Base-by-base conservation (phyloP, 2,113 vertebrate species). In the Centropus unirufus region DNA sequence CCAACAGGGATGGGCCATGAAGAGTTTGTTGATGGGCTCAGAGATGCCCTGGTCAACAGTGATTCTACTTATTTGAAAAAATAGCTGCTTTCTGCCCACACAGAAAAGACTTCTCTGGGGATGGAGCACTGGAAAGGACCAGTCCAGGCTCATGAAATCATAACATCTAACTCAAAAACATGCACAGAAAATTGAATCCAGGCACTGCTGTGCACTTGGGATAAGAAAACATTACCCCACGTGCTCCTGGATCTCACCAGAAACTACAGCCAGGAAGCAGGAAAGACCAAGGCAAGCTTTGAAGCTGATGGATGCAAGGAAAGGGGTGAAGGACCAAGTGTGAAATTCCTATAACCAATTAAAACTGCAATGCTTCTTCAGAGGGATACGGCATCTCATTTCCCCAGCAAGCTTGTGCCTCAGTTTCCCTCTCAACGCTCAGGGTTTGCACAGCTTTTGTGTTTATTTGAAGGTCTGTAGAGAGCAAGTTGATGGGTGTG, bases 301-400 rank as follows among this genome's bases (percentile, higher is more conserved):
- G 78, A 82, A 78, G 39, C 8, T 79, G 62, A 49, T 39, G 21
- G 30, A 52, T 39, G 46, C 34, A 24, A 67, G 39, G 39, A 63
- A 75, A 72, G 22, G 5, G 5, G 3, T 68, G 62, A 79, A 90
- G 34, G 34, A 39, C 4, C 1, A 51, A 63, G 32, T 0, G 0
- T 34, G 67, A 51, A 68, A 58, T 57, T 69, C 27, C 66, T 70
- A 11, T 24, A 77, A 4, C 4, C 13, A 67, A 13, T 27, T 66
- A n/a, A 34, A 81, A 39, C 27, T 69, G 17, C 40, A 61, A 22
- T 36, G 14, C 51, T 79, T 39, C 46, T 76, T 27, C 58, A 51
- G 63, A 58, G 34, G n/a, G 36, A 54, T 17, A 44, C 1, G 17
- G 4, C 14, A 59, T 26, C 30, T 62, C 16, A n/a, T 34, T 9